Evolutionary conservation across 2,888 invertebrate species (phyloP).

Genomic region (Allolobophora icterica): DNA sequence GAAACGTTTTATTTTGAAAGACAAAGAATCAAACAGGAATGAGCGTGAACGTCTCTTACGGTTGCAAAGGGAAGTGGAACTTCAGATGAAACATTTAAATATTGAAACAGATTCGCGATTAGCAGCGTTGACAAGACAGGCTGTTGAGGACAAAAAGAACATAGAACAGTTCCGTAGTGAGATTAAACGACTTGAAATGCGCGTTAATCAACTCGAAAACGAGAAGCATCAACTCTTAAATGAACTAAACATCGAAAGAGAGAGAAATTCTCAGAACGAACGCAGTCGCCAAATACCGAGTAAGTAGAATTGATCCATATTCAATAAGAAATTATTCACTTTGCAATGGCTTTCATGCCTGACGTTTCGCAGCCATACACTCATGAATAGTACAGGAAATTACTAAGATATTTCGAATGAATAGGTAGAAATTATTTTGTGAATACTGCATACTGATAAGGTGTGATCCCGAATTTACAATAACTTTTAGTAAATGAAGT

Average conservation of each 20-base stretch:
- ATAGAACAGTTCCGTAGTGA: neutral
- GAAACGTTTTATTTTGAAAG: neutral
- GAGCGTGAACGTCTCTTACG: neutral
- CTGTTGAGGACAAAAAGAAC: neutral
- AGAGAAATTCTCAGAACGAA: neutral
- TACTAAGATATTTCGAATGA: too few species aligned
- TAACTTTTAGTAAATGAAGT: too few species aligned
- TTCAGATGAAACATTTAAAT: neutral
- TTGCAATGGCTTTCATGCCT: neutral
- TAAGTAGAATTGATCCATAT: neutral
- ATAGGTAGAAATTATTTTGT: too few species aligned
- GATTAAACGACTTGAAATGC: neutral
- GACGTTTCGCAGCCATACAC: too few species aligned
- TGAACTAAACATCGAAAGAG: neutral
- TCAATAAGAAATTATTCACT: neutral
- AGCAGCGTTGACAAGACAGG: neutral
- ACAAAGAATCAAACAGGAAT: neutral
- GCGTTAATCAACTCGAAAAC: neutral
- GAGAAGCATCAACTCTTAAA: slow-evolving; percentile 1
- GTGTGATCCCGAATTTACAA: too few species aligned
- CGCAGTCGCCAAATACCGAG: neutral
- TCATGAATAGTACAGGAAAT: too few species aligned
- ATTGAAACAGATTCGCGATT: neutral
- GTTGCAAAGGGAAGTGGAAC: neutral
- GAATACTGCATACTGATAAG: too few species aligned